Evolutionary conservation across 2,113 vertebrate species (phyloP).

Genomic region (Cricetomys ansorgei): DNA sequence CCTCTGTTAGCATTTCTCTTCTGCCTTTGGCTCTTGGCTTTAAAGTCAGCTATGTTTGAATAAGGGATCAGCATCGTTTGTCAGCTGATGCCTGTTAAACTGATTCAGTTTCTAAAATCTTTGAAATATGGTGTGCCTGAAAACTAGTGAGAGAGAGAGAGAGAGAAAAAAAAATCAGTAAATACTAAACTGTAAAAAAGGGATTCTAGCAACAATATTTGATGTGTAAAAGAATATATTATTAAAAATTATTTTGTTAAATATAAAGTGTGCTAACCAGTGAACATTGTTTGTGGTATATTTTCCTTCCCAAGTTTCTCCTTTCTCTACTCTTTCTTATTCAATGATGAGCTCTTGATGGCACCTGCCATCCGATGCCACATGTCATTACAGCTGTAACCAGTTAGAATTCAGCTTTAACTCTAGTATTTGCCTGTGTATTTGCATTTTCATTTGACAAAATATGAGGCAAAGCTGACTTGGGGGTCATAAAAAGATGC

Average conservation of each 20-base stretch:
- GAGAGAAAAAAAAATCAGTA: conserved; percentile 63
- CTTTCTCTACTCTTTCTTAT: neutral
- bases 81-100: conserved; percentile 86
- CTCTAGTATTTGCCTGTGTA: neutral
- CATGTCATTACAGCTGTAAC: neutral
- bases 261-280: conserved; percentile 94
- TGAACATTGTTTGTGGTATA: conserved; percentile 84
- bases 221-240: conserved; percentile 91
- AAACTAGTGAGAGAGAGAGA: conserved; percentile 90
- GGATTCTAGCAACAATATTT: conserved; percentile 88
- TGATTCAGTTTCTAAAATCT: conserved; percentile 86
- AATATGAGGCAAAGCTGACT: neutral
- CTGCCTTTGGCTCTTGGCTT: conserved; percentile 27
- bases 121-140: conserved; percentile 96
- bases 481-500: neutral
- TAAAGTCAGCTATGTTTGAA: conserved; percentile 67
- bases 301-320: conserved; percentile 68
- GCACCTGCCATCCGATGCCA: neutral
- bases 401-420: conserved; percentile 10
- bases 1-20: conserved; percentile 52
- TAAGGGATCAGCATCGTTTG: conserved; percentile 51
- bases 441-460: conserved; percentile 35
- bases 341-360: neutral
- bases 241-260: conserved; percentile 99
- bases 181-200: conserved; percentile 89